A percentile compares a stretch with the other conserved stretches of the same genome.
These are phyloP conservation scores for Lacerta viridis DNA, from an alignment of 2,797 vertebrate species.

Conservation along the genomic window DNA sequence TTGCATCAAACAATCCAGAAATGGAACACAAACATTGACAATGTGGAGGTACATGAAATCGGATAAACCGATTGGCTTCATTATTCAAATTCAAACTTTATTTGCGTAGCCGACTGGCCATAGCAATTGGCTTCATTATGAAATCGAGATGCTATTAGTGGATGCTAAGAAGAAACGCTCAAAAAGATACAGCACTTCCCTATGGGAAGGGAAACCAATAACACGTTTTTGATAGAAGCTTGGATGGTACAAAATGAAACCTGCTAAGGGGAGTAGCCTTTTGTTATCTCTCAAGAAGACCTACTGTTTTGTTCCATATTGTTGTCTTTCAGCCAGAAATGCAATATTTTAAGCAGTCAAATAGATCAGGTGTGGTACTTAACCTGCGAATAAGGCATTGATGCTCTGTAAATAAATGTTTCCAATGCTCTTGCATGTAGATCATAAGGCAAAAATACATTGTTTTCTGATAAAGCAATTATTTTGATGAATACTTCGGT, in stretches of 20 bases:
- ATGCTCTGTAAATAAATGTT: constrained; percentile 18
- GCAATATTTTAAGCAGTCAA: constrained; percentile 30
- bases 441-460: constrained; percentile 33
- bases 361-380: not conserved
- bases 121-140: constrained; percentile 22
- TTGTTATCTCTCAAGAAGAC: constrained; percentile 29
- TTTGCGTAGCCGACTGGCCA: too few species aligned
- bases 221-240: constrained; percentile 32
- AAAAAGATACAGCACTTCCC: constrained; percentile 32
- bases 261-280: not conserved
- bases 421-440: constrained; percentile 34
- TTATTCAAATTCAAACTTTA: too few species aligned
- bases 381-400: not conserved
- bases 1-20: not conserved
- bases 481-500: constrained; percentile 38
- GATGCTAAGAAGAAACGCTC: constrained; percentile 37
- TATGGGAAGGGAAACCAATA: constrained; percentile 49
- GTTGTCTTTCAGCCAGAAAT: constrained; percentile 37
- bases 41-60: not conserved
- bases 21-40: not conserved
- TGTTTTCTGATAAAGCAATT: constrained; percentile 40
- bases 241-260: constrained; percentile 35
- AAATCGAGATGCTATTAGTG: constrained; percentile 31
- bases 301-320: constrained; percentile 10
- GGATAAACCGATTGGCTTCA: constrained; percentile 17